These are phyloP conservation scores for Serinus canaria DNA, from an alignment of 2,113 vertebrate species.

Conservation along the genomic window DNA sequence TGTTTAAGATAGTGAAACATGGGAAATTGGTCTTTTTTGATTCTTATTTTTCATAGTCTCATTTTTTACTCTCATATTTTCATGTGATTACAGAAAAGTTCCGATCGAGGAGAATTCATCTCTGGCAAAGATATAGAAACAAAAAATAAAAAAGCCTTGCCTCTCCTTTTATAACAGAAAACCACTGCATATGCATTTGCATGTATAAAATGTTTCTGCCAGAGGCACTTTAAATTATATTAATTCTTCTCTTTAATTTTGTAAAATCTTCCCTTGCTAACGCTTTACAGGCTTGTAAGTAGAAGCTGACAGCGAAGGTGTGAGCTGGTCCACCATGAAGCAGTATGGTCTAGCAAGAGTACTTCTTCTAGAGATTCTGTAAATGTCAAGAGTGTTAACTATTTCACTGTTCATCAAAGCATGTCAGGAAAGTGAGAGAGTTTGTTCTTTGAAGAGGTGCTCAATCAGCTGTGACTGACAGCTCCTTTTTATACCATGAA, in stretches of 20 bases:
- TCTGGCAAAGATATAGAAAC: background rate
- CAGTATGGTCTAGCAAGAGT: background rate
- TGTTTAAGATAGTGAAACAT: background rate
- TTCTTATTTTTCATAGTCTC: background rate
- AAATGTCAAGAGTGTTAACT: constrained; percentile 26
- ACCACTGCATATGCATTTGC: background rate
- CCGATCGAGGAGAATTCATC: background rate
- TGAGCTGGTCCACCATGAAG: background rate
- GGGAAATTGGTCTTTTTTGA: background rate
- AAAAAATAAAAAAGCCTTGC: background rate
- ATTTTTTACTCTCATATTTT: background rate
- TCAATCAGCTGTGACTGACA: constrained; percentile 19
- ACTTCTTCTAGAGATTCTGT: background rate
- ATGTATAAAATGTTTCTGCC: background rate
- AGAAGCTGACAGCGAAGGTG: background rate
- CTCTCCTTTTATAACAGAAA: background rate
- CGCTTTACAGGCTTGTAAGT: background rate
- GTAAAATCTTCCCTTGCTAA: background rate
- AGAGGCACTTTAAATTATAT: background rate
- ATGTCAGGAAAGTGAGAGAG: constrained; percentile 14
- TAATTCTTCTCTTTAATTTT: background rate
- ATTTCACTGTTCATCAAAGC: constrained; percentile 35
- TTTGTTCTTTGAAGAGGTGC: background rate
- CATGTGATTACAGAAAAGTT: background rate
- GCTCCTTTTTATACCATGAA: background rate